A percentile compares a stretch with the other conserved stretches of the same genome.
Evolutionary conservation across 2,113 vertebrate species (phyloP).

Genomic region (Platichthys stellatus): DNA sequence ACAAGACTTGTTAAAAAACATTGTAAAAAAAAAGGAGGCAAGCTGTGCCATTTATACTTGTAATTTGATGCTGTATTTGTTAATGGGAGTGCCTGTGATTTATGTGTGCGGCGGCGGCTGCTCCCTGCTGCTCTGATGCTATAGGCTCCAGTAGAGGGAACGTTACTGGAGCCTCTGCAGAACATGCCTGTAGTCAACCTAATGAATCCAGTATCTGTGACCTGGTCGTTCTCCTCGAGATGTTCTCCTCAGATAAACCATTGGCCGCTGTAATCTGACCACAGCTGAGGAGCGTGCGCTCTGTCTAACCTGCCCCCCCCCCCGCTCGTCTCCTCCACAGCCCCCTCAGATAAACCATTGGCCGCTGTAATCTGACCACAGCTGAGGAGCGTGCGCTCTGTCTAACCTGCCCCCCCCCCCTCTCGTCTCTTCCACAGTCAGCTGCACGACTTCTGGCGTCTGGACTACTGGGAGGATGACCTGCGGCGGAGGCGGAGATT

Average conservation of each 20-base stretch:
- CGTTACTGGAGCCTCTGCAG: slow-evolving; percentile 45
- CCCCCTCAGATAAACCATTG: slow-evolving; percentile 49
- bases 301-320: slow-evolving; percentile 47
- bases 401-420: slow-evolving; percentile 46
- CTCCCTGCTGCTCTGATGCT: slow-evolving; percentile 69
- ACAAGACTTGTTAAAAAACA: slow-evolving; percentile 96
- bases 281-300: slow-evolving; percentile 18
- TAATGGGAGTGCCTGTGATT: slow-evolving; percentile 89
- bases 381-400: slow-evolving; percentile 12
- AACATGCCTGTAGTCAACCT: slow-evolving; percentile 43
- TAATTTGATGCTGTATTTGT: slow-evolving; percentile 95
- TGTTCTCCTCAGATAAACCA: slow-evolving; percentile 56
- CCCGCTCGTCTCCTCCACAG: slow-evolving; percentile 1
- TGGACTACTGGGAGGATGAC: slow-evolving; percentile 99
- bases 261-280: slow-evolving; percentile 49
- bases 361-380: slow-evolving; percentile 53
- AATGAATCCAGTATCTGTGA: slow-evolving; percentile 46
- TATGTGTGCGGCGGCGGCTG: slow-evolving; percentile 81
- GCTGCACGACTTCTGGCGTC: slow-evolving; percentile 96
- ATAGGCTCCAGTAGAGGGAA: slow-evolving; percentile 58
- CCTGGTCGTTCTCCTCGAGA: slow-evolving; percentile 48
- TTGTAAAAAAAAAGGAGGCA: slow-evolving; percentile 87
- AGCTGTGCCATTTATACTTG: slow-evolving; percentile 92
- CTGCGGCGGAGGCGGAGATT: slow-evolving; percentile 93
- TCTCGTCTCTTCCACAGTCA: slow-evolving; percentile 81